Conservation (phyloP, 2,113 vertebrate species). For the Hepsetus odoe region DNA sequence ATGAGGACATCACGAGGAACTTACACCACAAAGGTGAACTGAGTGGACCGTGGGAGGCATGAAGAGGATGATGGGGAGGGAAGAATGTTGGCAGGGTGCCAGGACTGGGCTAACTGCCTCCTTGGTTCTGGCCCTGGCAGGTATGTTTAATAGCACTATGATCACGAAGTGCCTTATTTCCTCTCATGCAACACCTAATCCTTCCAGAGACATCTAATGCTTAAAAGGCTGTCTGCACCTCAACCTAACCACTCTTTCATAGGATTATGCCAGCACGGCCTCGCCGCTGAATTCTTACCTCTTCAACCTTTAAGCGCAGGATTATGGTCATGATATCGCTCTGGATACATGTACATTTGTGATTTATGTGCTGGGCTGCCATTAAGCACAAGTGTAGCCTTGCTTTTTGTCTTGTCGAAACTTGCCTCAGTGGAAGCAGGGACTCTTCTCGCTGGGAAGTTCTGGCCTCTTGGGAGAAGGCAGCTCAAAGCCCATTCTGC, state of each 20-base stretch:
- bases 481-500: constrained; percentile 20
- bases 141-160: constrained; percentile 68
- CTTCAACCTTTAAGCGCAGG: constrained; percentile 33
- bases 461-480: constrained; percentile 12
- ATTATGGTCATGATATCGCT: constrained; percentile 38
- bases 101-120: constrained; percentile 45
- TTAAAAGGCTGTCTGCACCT: constrained; percentile 31
- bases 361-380: constrained; percentile 35
- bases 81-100: constrained; percentile 12
- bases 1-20: neutral
- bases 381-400: constrained; percentile 35
- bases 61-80: neutral
- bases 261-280: constrained; percentile 63
- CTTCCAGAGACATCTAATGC: constrained; percentile 61
- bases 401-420: constrained; percentile 41
- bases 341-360: constrained; percentile 38
- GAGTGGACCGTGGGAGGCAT: neutral
- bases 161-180: constrained; percentile 69
- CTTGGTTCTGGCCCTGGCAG: constrained; percentile 61
- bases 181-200: constrained; percentile 70
- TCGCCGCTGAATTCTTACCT: constrained; percentile 47
- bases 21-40: neutral
- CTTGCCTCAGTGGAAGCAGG: constrained; percentile 23
- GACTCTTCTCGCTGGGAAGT: constrained; percentile 25
- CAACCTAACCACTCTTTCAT: constrained; percentile 26